phyloP scores from a whole-genome alignment of 2,797 vertebrate genomes.

The Pseudopleuronectes americanus region DNA sequence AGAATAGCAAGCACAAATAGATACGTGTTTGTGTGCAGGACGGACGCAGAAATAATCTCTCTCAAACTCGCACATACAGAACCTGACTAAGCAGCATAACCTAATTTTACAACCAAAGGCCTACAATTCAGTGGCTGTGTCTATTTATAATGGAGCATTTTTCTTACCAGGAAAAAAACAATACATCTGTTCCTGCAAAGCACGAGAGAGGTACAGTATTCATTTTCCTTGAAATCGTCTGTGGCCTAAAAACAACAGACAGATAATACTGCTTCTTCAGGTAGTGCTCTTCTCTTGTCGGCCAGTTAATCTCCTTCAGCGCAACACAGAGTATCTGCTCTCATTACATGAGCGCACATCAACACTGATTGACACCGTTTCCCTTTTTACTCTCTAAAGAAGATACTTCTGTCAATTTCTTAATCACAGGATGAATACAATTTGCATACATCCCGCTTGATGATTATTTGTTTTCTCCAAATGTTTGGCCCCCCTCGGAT shows the following conservation, averaged over 20 bases:
- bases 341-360: conserved; percentile 57
- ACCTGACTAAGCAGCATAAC: conserved; percentile 65
- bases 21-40: conserved; percentile 16
- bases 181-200: conserved; percentile 54
- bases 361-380: conserved; percentile 62
- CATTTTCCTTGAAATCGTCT: conserved; percentile 67
- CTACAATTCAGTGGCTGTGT: conserved; percentile 50
- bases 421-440: conserved; percentile 70
- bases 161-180: conserved; percentile 49
- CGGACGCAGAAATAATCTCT: conserved; percentile 24
- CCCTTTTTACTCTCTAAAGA: conserved; percentile 44
- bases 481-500: conserved; percentile 51
- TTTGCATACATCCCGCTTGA: conserved; percentile 69
- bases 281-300: conserved; percentile 52
- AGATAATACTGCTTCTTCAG: conserved; percentile 67
- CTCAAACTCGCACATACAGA: conserved; percentile 34
- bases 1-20: conserved; percentile 20
- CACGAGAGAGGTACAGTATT: conserved; percentile 49
- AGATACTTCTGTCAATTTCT: conserved; percentile 59
- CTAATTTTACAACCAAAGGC: conserved; percentile 59
- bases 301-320: conserved; percentile 60
- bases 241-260: conserved; percentile 64
- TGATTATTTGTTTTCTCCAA: conserved; percentile 64
- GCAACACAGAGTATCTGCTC: conserved; percentile 52
- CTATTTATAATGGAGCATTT: conserved; percentile 67